phyloP scores from a whole-genome alignment of 2,888 invertebrate genomes.

The Brachylomia viminalis region DNA sequence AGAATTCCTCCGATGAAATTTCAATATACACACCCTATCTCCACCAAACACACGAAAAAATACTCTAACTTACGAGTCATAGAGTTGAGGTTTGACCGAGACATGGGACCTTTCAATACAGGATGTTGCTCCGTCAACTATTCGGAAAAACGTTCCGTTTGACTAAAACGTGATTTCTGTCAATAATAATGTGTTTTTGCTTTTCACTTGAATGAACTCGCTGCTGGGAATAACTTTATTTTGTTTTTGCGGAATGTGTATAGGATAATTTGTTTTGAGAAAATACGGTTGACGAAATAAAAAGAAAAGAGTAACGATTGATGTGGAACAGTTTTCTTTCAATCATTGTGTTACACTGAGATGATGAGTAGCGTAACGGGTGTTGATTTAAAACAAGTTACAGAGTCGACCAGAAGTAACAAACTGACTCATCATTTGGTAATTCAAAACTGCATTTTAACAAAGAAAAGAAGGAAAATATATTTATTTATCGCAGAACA shows the following conservation, averaged over 20 bases:
- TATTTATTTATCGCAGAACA: too few species aligned
- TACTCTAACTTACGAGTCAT: constrained; percentile 30
- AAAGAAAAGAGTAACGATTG: background rate
- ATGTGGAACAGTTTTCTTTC: constrained; percentile 5
- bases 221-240: constrained; percentile 42
- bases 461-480: background rate
- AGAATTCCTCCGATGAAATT: constrained; percentile 75
- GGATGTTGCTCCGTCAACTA: constrained; percentile 71
- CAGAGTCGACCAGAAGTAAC: background rate
- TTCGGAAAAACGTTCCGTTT: constrained; percentile 58
- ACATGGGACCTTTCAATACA: constrained; percentile 40
- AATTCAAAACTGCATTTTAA: background rate
- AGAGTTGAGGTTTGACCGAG: constrained; percentile 38
- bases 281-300: constrained; percentile 29
- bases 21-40: constrained; percentile 71
- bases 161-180: constrained; percentile 65
- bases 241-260: constrained; percentile 47
- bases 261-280: constrained; percentile 37
- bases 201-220: constrained; percentile 52
- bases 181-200: constrained; percentile 63
- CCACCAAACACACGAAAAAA: constrained; percentile 44
- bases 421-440: background rate
- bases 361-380: too few species aligned
- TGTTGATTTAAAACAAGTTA: background rate
- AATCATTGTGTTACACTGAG: constrained; percentile 18